Base-by-base conservation (phyloP, 2,113 vertebrate genomes). In the Passer domesticus region DNA sequence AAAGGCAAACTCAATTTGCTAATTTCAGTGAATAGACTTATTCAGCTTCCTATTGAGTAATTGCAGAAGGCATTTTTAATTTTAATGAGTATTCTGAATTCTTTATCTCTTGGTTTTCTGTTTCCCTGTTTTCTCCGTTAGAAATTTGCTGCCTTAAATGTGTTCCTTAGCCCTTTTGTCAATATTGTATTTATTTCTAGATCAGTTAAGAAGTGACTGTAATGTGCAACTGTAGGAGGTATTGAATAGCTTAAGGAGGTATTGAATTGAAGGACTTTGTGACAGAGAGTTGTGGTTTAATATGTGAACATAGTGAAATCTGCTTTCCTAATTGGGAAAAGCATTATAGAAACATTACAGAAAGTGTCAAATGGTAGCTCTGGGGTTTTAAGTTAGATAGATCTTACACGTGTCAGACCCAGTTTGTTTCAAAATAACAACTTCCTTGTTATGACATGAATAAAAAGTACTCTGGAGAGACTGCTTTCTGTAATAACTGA, bases 21-120 rank as follows among this genome's bases (percentile, higher is more conserved):
- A 87, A 68, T 92, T 94, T 69, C 58, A 87, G 31, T 95, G 87
- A 95, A 91, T 89, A 44, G 81, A 25, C 77, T n/a, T 63, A 82
- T 94, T 96, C 81, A 94, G 43, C 62, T 92, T 89, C n/a, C 56
- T 87, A 53, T 23, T 81, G 74, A 89, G 69, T 75, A 84, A 87
- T 49, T 1, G 4, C 49, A 79, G 58, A 76, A 82, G 53, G 22
- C 73, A 76, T 94, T 91, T 94, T 94, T 92, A 20, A 25, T 73
- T 91, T 91, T 81, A 95, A 67, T 79, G 64, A 75, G 47, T 52
- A 17, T 78, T 91, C 83, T 46, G 56, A 78, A 66, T 82, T 25
- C 27, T 78, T 79, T 63, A 10, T 87, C 6, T 79, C 25, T 59
- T 55, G 5, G 37, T 86, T 86, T 83, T 46, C 35, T 47, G 8